Conservation (phyloP, 1,140 invertebrate genomes). For the Heliconius congener region DNA sequence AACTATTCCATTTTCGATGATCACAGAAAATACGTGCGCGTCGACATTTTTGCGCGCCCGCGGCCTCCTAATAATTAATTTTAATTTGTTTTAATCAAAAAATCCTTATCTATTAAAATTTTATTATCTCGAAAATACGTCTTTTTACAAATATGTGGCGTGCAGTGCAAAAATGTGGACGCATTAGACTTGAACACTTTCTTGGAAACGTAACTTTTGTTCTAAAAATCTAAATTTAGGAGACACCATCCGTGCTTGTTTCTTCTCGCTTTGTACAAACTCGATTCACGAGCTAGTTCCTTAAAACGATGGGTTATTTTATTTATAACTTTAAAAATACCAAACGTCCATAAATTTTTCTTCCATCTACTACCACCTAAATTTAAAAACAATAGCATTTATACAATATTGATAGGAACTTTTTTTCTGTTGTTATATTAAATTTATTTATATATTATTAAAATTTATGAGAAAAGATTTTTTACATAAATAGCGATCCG, state of each 20-base stretch:
- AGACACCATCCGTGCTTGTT: slow-evolving; percentile 78
- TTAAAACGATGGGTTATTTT: slow-evolving; percentile 63
- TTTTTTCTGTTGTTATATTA: slow-evolving; percentile 80
- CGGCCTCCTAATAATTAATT: slow-evolving; percentile 43
- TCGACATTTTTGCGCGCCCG: slow-evolving; percentile 43
- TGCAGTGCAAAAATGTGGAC: slow-evolving; percentile 48
- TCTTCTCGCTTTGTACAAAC: slow-evolving; percentile 70
- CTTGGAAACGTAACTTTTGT: slow-evolving; percentile 76
- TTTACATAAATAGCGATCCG: slow-evolving; percentile 80
- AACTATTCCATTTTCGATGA: slow-evolving; percentile 71
- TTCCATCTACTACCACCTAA: slow-evolving; percentile 80
- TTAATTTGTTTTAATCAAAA: slow-evolving; percentile 52
- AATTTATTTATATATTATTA: slow-evolving; percentile 80
- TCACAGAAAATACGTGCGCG: slow-evolving; percentile 65
- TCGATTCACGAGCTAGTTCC: slow-evolving; percentile 61
- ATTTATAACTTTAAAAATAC: slow-evolving; percentile 80
- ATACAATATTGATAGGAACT: slow-evolving; percentile 81
- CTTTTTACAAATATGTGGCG: slow-evolving; percentile 55
- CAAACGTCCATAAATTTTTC: slow-evolving; percentile 79
- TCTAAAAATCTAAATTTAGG: slow-evolving; percentile 76
- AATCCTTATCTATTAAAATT: slow-evolving; percentile 62
- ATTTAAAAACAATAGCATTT: slow-evolving; percentile 80
- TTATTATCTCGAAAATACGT: slow-evolving; percentile 68
- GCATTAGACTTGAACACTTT: slow-evolving; percentile 68
- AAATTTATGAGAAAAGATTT: slow-evolving; percentile 74